phyloP scores from a whole-genome alignment of 2,888 invertebrate genomes.

The Pollenia labialis region DNA sequence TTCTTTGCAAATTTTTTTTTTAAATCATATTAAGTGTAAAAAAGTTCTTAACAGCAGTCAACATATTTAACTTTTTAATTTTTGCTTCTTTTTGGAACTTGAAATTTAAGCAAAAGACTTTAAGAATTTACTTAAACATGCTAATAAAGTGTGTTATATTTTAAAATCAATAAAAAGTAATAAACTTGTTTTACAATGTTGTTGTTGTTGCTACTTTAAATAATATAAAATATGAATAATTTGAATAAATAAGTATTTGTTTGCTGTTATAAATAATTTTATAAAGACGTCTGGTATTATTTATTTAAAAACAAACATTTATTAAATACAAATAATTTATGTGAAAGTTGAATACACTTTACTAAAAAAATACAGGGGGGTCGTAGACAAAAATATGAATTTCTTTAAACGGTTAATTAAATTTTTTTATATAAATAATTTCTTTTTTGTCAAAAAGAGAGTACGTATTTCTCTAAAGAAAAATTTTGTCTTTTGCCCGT shows the following conservation, averaged over 20 bases:
- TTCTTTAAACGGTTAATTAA: no score
- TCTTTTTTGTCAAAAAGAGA: no score
- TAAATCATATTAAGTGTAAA: conserved; percentile 36
- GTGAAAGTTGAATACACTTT: neutral
- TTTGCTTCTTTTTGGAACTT: neutral
- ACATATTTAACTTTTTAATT: conserved; percentile 14
- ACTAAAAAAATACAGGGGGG: neutral
- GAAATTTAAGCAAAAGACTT: neutral
- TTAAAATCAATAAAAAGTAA: neutral
- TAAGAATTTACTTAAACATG: neutral
- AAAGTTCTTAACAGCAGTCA: conserved; percentile 46
- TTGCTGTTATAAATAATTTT: neutral
- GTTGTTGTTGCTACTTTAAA: neutral
- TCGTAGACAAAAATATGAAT: no score
- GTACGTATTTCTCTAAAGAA: no score
- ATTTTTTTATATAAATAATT: no score
- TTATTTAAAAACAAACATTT: conserved; percentile 1
- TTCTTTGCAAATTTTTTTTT: neutral
- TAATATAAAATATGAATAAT: neutral
- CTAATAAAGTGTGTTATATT: neutral
- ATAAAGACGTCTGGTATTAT: conserved; percentile 4
- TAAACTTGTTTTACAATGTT: neutral
- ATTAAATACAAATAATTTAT: conserved; percentile 3
- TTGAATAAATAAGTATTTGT: neutral
- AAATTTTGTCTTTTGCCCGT: no score